Conservation (phyloP, 2,888 invertebrate species). For the Cataglyphis albicans region DNA sequence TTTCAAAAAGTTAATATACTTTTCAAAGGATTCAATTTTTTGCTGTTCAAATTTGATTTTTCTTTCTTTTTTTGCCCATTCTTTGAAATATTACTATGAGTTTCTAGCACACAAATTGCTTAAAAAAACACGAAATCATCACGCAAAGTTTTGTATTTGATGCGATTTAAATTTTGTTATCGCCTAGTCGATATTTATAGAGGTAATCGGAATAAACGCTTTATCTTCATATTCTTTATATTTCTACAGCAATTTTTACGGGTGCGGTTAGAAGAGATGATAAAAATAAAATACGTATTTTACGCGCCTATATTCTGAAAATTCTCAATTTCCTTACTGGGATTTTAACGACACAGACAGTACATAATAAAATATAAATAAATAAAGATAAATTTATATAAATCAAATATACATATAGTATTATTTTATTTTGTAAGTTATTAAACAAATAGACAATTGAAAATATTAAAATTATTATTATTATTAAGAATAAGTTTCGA, state of each 20-base stretch:
- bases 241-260: background rate
- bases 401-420: background rate
- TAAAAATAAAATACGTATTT: slow-evolving; percentile 11
- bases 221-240: slow-evolving; percentile 27
- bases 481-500: too few species aligned
- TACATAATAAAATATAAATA: background rate
- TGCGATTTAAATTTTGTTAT: slow-evolving; percentile 45
- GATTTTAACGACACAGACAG: background rate
- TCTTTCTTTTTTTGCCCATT: background rate
- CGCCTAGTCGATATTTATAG: background rate
- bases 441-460: too few species aligned
- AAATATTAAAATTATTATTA: too few species aligned
- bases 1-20: background rate
- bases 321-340: background rate
- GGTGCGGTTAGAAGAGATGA: background rate
- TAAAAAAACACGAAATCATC: background rate
- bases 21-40: background rate
- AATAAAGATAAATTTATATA: background rate
- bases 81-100: background rate
- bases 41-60: background rate
- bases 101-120: background rate
- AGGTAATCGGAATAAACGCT: slow-evolving; percentile 26
- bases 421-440: too few species aligned
- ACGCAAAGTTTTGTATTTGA: background rate
- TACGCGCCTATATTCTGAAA: background rate